These are phyloP conservation scores for Euproctis similis DNA, from an alignment of 2,888 invertebrate genomes.

Conservation along the genomic window DNA sequence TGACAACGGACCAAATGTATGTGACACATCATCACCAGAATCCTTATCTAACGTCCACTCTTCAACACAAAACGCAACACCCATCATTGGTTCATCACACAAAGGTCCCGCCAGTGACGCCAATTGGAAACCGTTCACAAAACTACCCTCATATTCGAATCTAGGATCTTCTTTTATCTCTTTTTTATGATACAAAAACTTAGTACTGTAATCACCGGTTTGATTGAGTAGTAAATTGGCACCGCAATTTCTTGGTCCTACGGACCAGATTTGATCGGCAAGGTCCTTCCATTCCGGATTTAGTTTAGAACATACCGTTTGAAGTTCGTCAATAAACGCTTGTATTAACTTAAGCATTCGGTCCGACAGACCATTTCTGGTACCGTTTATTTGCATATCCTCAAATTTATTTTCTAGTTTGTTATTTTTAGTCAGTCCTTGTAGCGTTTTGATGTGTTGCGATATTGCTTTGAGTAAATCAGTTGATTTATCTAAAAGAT, in stretches of 20 bases:
- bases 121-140: constrained; percentile 91
- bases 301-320: constrained; percentile 75
- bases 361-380: constrained; percentile 48
- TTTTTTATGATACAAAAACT: constrained; percentile 51
- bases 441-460: constrained; percentile 58
- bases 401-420: constrained; percentile 47
- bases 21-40: constrained; percentile 51
- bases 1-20: constrained; percentile 72
- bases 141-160: constrained; percentile 82
- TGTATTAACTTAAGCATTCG: constrained; percentile 63
- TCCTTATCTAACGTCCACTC: constrained; percentile 81
- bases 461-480: constrained; percentile 82
- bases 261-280: constrained; percentile 88
- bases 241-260: constrained; percentile 92
- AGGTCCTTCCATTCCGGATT: constrained; percentile 70
- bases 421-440: constrained; percentile 52
- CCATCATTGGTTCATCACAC: constrained; percentile 98
- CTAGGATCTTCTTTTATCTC: constrained; percentile 70
- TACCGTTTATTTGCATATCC: constrained; percentile 38
- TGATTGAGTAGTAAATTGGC: constrained; percentile 92
- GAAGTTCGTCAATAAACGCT: constrained; percentile 74
- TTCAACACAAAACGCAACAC: constrained; percentile 92
- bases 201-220: constrained; percentile 78
- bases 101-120: constrained; percentile 92
- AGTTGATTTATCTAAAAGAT: constrained; percentile 81